Base-by-base conservation (phyloP, 30 jellyfish, hydroid and myxozoan genomes). In the Aurelia coerulea region DNA sequence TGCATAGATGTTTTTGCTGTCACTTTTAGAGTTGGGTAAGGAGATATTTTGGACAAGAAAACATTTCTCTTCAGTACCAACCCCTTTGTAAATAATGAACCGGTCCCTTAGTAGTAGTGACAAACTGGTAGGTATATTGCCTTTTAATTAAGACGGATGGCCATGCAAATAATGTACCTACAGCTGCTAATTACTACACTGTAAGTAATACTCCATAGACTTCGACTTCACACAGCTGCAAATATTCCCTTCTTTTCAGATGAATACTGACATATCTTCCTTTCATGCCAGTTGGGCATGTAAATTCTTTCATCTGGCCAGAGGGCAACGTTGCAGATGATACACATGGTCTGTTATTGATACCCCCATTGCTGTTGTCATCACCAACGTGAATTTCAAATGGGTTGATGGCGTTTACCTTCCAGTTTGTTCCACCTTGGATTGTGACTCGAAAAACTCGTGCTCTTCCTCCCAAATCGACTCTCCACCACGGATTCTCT, bases 231-330 rank as follows among this genome's bases (percentile, higher is more conserved):
- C 70, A 60, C 29, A 60, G 10, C 34, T 10, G 31, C 29, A 60
- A 23, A 60, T 60, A 5, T 11, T 60, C 32, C 12, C 10, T 60
- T 23, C 70, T 60, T n/a, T 60, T 23, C 0, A 60, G 31, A 60
- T 60, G 35, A 60, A 60, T 15, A 60, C 35, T 60, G 14, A 60
- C 70, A 60, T 60, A 60, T 60, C 70, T 60, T 60, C 70, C 70
- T 17, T 60, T 0, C 70, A 60, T 17, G 3, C 13, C 35, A n/a
- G 35, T 6, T 60, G 70, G 35, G 35, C 70, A 60, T 60, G 9
- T 12, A 11, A 60, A 60, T 60, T 10, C 34, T 11, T 60, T 60
- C 70, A 60, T 60, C 3, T 60, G 35, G 35, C 70, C 70, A 13
- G 70, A 13, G 10, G 1, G 31, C 13, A 60, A 60, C 31, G 35